These are phyloP conservation scores for Glareola pratincola DNA, from an alignment of 2,113 vertebrate species.

Conservation along the genomic window DNA sequence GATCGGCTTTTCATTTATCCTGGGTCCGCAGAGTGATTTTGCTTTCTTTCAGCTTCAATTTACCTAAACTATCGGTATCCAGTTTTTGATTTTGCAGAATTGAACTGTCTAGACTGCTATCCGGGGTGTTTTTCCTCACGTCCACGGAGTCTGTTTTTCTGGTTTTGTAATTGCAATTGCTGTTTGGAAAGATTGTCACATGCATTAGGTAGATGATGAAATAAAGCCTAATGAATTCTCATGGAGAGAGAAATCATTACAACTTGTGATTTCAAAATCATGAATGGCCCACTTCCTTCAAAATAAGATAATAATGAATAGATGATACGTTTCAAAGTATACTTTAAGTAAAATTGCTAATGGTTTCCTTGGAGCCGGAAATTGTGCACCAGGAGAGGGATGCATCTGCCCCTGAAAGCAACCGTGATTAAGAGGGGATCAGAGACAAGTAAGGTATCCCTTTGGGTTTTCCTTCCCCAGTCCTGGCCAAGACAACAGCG, in stretches of 20 bases:
- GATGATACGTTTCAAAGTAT: background rate
- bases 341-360: background rate
- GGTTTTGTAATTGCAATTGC: background rate
- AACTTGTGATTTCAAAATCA: constrained; percentile 26
- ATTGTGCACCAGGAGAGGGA: background rate
- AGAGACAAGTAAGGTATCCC: background rate
- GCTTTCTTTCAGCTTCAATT: constrained; percentile 49
- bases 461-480: background rate
- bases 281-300: background rate
- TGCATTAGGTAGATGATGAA: constrained; percentile 6
- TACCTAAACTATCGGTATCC: background rate
- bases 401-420: background rate
- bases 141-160: background rate
- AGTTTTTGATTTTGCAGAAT: constrained; percentile 43
- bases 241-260: constrained; percentile 44
- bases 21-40: constrained; percentile 24
- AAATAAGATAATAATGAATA: constrained; percentile 3
- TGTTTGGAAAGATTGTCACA: background rate
- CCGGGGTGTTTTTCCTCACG: background rate
- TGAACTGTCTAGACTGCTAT: constrained; percentile 1
- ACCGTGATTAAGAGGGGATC: background rate
- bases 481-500: background rate
- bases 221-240: constrained; percentile 40
- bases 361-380: background rate
- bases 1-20: constrained; percentile 40